These are phyloP conservation scores for Caenorhabditis wallacei DNA, from an alignment of 2,888 invertebrate genomes.

Conservation along the genomic window DNA sequence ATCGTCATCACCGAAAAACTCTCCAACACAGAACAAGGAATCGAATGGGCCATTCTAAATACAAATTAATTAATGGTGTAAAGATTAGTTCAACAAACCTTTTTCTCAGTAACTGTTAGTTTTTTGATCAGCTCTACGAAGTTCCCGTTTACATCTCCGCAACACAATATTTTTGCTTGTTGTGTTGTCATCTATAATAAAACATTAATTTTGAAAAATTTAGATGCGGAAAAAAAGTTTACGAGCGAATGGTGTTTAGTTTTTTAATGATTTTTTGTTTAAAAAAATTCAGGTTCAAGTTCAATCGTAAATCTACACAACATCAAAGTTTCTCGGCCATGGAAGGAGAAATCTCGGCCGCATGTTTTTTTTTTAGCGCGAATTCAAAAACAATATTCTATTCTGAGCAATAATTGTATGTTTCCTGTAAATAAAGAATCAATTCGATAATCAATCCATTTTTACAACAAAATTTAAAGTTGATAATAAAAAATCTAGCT, in stretches of 20 bases:
- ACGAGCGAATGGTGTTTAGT: too few relatives aligned
- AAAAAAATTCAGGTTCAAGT: too few relatives aligned
- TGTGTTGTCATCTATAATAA: conserved; percentile 41
- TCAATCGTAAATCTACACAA: conserved; percentile 22
- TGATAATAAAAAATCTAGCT: too few relatives aligned
- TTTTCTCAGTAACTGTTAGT: conserved; percentile 54
- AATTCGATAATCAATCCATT: too few relatives aligned
- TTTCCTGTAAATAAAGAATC: too few relatives aligned
- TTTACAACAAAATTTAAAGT: too few relatives aligned
- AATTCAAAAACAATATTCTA: neutral
- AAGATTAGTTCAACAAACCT: conserved; percentile 9
- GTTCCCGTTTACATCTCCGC: conserved; percentile 82
- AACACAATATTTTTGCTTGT: conserved; percentile 76
- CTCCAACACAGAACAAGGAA: conserved; percentile 83
- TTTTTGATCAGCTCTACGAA: conserved; percentile 79
- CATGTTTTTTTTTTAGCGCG: neutral
- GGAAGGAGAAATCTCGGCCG: conserved; percentile 9
- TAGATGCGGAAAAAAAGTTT: too few relatives aligned
- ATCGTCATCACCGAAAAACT: conserved; percentile 82
- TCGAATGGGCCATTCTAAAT: conserved; percentile 83
- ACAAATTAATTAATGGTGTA: conserved; percentile 7
- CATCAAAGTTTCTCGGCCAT: neutral
- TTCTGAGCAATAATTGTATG: neutral
- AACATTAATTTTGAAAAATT: neutral
- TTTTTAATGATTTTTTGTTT: too few relatives aligned